Evolutionary conservation across 2,888 invertebrate species (phyloP), one percentile per base, ranked within the genome.

Genomic region (Phlogophora meticulosa): DNA sequence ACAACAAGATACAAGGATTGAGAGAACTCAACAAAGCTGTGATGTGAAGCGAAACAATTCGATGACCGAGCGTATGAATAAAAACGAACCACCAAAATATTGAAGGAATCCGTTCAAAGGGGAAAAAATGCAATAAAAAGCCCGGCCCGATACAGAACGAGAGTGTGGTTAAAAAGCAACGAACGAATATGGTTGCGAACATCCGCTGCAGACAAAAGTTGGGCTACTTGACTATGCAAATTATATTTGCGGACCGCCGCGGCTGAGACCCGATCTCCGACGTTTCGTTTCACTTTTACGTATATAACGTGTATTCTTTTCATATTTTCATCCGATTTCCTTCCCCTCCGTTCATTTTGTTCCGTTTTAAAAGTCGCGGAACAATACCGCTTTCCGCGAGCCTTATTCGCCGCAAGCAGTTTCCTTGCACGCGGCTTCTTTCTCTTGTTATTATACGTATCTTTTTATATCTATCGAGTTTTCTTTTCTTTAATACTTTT

Each of bases 321-420:
- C 94, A 95, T 96, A 95, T 95, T 95, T 95, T 94, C 94, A 94
- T 95, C 94, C 92, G 95, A 95, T 94, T 95, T 95, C 94, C 94
- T 92, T 93, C 93, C 95, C 95, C 95, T 93, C 66, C 91, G 89
- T 88, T 93, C 93, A 91, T 94, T 94, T 94, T 92, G 93, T 92
- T 93, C 91, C 93, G 91, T 94, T 95, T 93, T 88, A 91, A 91
- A 94, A 94, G 92, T 93, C 94, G 89, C 93, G 91, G 94, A 93
- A 95, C 95, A 95, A 95, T 95, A 89, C 89, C 87, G 92, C 87
- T 92, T 94, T 94, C 93, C 92, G 91, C 92, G 92, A 92, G 92
- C 90, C 91, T 88, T 90, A 90, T 92, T 92, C 91, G 94, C 95
- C 94, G 93, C 94, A 91, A 94, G 94, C 94, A 91, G 92, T 94